Evolutionary conservation across 2,797 vertebrate genomes (phyloP).

Genomic region (Oceanodroma leucorhoa): DNA sequence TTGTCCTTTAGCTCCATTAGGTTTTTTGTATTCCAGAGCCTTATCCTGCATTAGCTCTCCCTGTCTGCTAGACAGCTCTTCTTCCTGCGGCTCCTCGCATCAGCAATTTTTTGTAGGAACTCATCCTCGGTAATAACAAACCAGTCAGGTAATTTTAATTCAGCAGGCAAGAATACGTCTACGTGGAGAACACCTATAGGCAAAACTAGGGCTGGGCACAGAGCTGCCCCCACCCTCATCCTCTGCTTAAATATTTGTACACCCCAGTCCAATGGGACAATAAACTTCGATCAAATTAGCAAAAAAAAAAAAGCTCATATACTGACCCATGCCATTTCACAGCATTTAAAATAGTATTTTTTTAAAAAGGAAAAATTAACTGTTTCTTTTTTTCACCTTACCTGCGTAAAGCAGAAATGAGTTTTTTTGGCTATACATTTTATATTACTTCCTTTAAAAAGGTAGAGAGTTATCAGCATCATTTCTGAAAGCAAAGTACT

Average conservation of each 20-base stretch:
- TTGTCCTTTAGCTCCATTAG: not conserved
- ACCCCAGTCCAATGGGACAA: not conserved
- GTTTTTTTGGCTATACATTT: not conserved
- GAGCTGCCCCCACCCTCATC: not conserved
- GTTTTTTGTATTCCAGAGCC: not conserved
- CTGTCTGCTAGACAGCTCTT: not conserved
- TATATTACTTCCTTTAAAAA: not conserved
- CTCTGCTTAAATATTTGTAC: not conserved
- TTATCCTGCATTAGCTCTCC: not conserved
- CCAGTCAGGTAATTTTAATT: not conserved
- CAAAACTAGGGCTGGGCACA: not conserved
- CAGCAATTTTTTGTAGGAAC: not conserved
- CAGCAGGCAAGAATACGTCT: rapidly evolving
- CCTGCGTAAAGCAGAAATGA: not conserved
- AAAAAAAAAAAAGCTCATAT: not conserved
- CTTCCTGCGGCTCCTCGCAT: not conserved
- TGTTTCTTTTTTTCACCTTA: not conserved
- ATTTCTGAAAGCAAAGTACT: not conserved
- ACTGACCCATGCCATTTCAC: not conserved
- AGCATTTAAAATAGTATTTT: not conserved
- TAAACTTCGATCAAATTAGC: not conserved
- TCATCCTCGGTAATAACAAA: not conserved
- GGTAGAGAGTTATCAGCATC: not conserved
- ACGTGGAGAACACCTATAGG: not conserved
- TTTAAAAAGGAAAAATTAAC: not conserved